Evolutionary conservation across 2,888 invertebrate genomes (phyloP).

Genomic region (Hypomecis atomaria): DNA sequence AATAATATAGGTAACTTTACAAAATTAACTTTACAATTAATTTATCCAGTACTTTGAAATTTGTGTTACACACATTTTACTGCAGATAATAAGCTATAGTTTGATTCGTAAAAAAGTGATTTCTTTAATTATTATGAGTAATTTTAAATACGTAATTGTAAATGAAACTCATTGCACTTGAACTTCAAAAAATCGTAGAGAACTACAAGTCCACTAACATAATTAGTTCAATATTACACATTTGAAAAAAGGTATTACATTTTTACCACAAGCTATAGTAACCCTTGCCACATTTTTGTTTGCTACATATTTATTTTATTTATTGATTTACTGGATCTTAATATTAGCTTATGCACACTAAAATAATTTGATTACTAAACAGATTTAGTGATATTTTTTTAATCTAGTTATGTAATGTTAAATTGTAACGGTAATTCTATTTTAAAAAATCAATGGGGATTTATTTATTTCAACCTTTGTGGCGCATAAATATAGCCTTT

Average conservation of each 20-base stretch:
- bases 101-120: background rate
- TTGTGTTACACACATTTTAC: conserved; percentile 5
- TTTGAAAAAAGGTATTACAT: background rate
- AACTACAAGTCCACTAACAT: too few species aligned
- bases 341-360: background rate
- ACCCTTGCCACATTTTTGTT: too few species aligned
- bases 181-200: too few species aligned
- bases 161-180: too few species aligned
- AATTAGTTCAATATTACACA: too few species aligned
- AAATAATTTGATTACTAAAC: background rate
- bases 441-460: too few species aligned
- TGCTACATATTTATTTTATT: too few species aligned
- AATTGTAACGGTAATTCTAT: too few species aligned
- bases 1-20: background rate
- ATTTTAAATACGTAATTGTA: background rate
- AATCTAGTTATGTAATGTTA: background rate
- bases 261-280: background rate
- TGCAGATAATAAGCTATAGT: background rate
- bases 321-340: background rate
- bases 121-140: background rate
- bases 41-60: conserved; percentile 14
- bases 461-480: conserved; percentile 11
- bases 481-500: background rate
- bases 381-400: background rate
- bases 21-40: background rate